Conservation (phyloP, 2,888 invertebrate species). For the Zygothrica quintamaculata region DNA sequence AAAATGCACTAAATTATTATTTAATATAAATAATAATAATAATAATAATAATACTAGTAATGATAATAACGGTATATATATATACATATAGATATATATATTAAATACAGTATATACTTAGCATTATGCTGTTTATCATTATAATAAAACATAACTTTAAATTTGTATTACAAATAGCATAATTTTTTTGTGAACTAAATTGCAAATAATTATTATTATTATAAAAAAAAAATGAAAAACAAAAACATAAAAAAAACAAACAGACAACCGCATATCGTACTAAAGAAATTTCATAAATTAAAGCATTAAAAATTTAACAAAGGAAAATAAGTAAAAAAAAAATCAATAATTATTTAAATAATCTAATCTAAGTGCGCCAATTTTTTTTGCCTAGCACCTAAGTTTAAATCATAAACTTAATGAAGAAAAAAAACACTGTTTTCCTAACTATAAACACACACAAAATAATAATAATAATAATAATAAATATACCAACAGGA, state of each 20-base stretch:
- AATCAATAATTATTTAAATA: conserved; percentile 31
- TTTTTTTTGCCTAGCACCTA: conserved; percentile 70
- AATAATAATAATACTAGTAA: conserved; percentile 52
- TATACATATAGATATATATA: conserved; percentile 27
- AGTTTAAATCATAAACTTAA: conserved; percentile 65
- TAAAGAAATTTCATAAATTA: conserved; percentile 61
- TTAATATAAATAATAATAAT: too few relatives aligned
- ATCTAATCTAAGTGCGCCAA: conserved; percentile 64
- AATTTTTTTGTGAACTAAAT: conserved; percentile 70
- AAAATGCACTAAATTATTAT: conserved; percentile 78
- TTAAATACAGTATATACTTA: conserved; percentile 33
- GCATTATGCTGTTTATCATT: conserved; percentile 64
- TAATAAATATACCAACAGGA: conserved; percentile 39
- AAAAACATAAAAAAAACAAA: conserved; percentile 34
- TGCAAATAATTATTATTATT: conserved; percentile 37
- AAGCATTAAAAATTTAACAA: conserved; percentile 34
- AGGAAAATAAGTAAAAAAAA: conserved; percentile 20
- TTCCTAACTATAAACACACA: conserved; percentile 64
- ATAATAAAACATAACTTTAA: conserved; percentile 63
- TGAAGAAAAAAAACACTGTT: conserved; percentile 55
- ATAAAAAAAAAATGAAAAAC: conserved; percentile 29
- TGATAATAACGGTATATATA: conserved; percentile 36
- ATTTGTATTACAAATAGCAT: conserved; percentile 73
- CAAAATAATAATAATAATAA: too few relatives aligned
- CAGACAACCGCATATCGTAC: conserved; percentile 70